Evolutionary conservation across 2,888 invertebrate genomes (phyloP).

Genomic region (Furcula furcula): DNA sequence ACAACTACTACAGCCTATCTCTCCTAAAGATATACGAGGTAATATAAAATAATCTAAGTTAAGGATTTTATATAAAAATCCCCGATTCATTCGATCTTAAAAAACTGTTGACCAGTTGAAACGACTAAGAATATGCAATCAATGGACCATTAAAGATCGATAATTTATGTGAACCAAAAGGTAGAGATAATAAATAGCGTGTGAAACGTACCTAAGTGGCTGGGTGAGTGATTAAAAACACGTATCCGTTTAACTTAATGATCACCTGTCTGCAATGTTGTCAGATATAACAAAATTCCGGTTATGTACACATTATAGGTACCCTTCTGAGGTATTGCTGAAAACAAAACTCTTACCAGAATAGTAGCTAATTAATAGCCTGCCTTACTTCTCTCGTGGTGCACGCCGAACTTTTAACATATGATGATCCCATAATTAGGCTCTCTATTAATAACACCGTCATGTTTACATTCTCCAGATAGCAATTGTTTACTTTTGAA

Average conservation of each 20-base stretch:
- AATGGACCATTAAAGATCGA: slow-evolving; percentile 2
- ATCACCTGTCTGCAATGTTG: slow-evolving; percentile 20
- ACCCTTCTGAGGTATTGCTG: slow-evolving; percentile 24
- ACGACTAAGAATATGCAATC: too few relatives aligned
- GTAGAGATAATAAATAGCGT: slow-evolving; percentile 9
- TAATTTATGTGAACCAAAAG: slow-evolving; percentile 17
- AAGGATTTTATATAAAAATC: too few relatives aligned
- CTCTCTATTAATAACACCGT: slow-evolving; percentile 63
- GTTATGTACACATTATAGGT: slow-evolving; percentile 29
- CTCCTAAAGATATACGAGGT: too few relatives aligned
- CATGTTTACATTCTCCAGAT: slow-evolving; percentile 64
- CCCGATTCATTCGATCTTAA: too few relatives aligned
- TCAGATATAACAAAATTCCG: slow-evolving; percentile 22
- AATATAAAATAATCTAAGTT: too few relatives aligned
- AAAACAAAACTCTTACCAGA: slow-evolving; percentile 21
- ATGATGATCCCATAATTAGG: slow-evolving; percentile 50
- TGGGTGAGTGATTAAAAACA: slow-evolving; percentile 19
- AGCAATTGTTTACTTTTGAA: slow-evolving; percentile 68
- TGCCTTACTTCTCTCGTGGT: slow-evolving; percentile 29
- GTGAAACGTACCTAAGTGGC: slow-evolving; percentile 11
- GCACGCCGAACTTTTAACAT: slow-evolving; percentile 39
- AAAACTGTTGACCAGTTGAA: too few relatives aligned
- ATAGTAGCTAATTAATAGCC: slow-evolving; percentile 27
- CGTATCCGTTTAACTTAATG: slow-evolving; percentile 18
- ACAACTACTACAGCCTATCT: too few relatives aligned